phyloP scores from a whole-genome alignment of 2,797 vertebrate species.

The Onychomys arenicola region DNA sequence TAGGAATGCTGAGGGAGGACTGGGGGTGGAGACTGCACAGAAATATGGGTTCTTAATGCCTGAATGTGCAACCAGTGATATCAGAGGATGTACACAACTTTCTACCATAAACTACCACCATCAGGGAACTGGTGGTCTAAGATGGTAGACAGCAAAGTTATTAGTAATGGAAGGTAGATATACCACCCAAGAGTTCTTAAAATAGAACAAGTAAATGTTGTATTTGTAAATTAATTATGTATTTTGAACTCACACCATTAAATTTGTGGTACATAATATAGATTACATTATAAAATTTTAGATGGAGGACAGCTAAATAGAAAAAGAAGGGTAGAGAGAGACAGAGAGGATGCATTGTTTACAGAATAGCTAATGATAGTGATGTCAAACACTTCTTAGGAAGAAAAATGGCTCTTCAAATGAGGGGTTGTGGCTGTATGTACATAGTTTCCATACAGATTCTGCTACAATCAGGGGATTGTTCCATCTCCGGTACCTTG shows the following conservation, averaged over 20 bases:
- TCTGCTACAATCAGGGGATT: accelerated
- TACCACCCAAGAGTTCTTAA: background rate
- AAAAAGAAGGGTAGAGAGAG: background rate
- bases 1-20: too few species aligned
- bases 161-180: background rate
- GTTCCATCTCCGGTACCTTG: background rate
- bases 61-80: background rate
- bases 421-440: accelerated
- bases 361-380: background rate
- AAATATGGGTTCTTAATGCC: background rate
- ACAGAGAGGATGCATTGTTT: background rate
- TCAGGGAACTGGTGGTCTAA: background rate
- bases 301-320: background rate
- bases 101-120: background rate
- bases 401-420: background rate
- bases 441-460: accelerated
- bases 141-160: background rate
- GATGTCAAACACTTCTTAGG: background rate
- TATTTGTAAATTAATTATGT: background rate
- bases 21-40: background rate
- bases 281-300: background rate
- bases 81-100: background rate
- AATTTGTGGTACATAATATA: background rate
- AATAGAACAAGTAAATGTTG: background rate
- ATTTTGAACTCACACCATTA: background rate